These are phyloP conservation scores for Gobius niger DNA, from an alignment of 2,113 vertebrate species.

Conservation along the genomic window DNA sequence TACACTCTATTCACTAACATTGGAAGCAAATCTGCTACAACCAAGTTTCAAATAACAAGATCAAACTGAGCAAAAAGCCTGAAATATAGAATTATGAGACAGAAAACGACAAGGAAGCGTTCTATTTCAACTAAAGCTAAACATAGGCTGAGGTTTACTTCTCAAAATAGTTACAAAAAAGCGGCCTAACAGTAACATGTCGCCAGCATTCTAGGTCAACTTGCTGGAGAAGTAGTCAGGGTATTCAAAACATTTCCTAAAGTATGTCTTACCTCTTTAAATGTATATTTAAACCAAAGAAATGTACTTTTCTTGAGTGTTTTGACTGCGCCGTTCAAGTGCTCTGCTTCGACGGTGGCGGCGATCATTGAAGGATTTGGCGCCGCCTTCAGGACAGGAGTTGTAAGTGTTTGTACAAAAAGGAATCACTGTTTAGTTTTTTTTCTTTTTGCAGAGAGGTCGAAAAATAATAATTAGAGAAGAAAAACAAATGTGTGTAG, in stretches of 20 bases:
- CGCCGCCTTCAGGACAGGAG: background rate
- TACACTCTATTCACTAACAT: background rate
- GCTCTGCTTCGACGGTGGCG: background rate
- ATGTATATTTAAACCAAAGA: background rate
- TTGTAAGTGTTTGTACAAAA: background rate
- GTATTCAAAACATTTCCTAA: background rate
- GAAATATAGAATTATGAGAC: background rate
- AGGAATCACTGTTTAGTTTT: background rate
- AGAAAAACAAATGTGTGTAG: background rate
- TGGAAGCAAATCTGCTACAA: background rate
- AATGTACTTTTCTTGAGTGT: background rate
- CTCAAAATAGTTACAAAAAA: background rate
- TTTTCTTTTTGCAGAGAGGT: background rate
- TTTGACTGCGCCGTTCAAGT: background rate
- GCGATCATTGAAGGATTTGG: background rate
- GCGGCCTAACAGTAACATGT: background rate
- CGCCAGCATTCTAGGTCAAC: background rate
- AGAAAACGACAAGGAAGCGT: background rate
- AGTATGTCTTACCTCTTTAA: background rate
- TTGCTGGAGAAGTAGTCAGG: background rate
- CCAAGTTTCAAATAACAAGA: background rate
- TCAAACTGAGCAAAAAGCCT: background rate
- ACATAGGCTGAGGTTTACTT: background rate
- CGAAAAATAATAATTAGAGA: background rate
- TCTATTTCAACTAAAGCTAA: background rate